Percentiles rank a stretch among this genome's conserved stretches.
phyloP scores from a whole-genome alignment of 2,797 vertebrate genomes.

The Strix occidentalis region DNA sequence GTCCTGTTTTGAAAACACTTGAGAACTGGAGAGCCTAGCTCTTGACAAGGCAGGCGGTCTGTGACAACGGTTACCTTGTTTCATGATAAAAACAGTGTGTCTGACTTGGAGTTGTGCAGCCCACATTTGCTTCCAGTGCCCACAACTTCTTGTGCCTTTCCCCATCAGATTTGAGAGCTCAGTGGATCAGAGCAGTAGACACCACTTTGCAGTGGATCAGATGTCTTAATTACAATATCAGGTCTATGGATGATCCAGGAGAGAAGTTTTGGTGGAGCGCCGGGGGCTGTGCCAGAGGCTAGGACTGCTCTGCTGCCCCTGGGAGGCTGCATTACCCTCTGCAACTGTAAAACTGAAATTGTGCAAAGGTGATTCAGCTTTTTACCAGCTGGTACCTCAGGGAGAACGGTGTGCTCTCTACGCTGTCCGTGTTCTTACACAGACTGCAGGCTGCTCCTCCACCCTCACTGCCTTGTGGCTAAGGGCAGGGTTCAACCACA shows the following conservation, averaged over 20 bases:
- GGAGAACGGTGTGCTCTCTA: background rate
- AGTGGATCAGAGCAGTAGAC: background rate
- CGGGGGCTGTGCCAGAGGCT: background rate
- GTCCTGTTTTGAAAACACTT: background rate
- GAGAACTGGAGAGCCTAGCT: background rate
- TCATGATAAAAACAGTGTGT: background rate
- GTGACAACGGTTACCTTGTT: background rate
- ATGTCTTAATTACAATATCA: background rate
- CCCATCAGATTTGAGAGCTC: background rate
- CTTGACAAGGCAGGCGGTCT: background rate
- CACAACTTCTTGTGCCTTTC: background rate
- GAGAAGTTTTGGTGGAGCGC: background rate
- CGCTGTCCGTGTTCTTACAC: rapidly evolving
- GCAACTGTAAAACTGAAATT: background rate
- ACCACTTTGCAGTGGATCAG: background rate
- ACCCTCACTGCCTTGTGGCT: background rate
- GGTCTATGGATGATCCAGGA: background rate
- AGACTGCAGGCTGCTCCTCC: background rate
- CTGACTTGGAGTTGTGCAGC: background rate
- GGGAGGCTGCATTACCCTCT: background rate
- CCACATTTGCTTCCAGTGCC: background rate
- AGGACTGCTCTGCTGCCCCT: background rate
- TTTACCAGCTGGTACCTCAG: background rate
- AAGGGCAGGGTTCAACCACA: background rate
- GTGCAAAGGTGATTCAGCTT: background rate